Evolutionary conservation across 2,113 vertebrate genomes (phyloP), one percentile per base, ranked within the genome.

Genomic region (Tragelaphus buxtoni): DNA sequence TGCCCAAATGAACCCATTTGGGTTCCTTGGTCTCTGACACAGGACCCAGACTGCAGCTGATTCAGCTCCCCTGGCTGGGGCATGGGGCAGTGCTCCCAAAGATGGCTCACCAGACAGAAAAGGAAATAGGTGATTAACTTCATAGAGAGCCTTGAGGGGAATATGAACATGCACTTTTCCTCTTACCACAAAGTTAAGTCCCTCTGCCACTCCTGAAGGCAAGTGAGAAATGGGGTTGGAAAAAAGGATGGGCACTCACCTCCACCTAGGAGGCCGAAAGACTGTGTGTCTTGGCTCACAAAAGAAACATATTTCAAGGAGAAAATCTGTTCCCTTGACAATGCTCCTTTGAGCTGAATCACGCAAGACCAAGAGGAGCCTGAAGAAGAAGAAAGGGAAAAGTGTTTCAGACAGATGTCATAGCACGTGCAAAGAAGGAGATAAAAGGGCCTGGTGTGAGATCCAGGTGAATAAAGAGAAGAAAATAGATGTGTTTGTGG

Each of bases 341-440:
- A 2, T 80, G 16, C 16, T 92, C 42, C 49, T 90, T n/a, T 60
- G n/a, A 94, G 72, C 26, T 95, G 82, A 91, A 61, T 86, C 24
- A 6, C 42, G 60, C 56, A 84, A 55, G 69, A 56, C 5, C 5
- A 87, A 60, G 63, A 76, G 7, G 14, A 49, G 20, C 45, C 39
- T 77, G 4, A 24, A 72, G 51, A 95, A 88, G 79, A 85, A 53
- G 18, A 55, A 76, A 72, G 45, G 58, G 6, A 45, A 87, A 51
- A 69, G 39, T 51, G 55, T 58, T 89, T 65, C 53, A 53, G 51
- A 60, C 35, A 77, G 60, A 58, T 1, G 32, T 14, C 51, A 32
- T 14, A 65, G 35, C 20, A n/a, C 8, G 30, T 45, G 28, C 17
- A 49, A 60, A 60, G 77, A 12, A 0, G 1, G 20, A 79, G 60